A percentile compares a stretch with the other conserved stretches of the same genome.
Evolutionary conservation across 2,797 vertebrate genomes (phyloP).

Genomic region (Rhinichthys osculus): DNA sequence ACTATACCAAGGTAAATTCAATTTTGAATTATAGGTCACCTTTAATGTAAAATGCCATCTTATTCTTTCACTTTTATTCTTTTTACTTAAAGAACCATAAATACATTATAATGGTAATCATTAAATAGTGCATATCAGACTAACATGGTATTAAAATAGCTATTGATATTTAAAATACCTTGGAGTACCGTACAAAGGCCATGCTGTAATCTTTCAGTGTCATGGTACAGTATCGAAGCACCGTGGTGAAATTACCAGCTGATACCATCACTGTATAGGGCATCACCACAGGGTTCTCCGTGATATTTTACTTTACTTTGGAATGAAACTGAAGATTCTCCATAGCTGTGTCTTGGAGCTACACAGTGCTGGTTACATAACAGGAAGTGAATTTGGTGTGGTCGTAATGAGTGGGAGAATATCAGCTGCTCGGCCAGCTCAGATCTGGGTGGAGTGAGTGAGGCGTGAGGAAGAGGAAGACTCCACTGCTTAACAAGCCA

Average conservation of each 20-base stretch:
- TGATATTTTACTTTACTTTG: neutral
- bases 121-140: neutral
- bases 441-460: slow-evolving; percentile 47
- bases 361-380: slow-evolving; percentile 52
- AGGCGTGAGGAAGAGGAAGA: slow-evolving; percentile 49
- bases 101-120: neutral
- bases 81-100: neutral
- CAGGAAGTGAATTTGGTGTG: slow-evolving; percentile 46
- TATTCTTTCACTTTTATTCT: neutral
- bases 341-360: slow-evolving; percentile 34
- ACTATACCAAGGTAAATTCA: too few species aligned
- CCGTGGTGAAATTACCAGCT: neutral
- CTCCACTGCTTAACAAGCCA: slow-evolving; percentile 57
- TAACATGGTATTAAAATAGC: neutral
- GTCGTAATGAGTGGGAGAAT: slow-evolving; percentile 44
- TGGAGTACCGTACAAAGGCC: neutral
- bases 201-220: neutral
- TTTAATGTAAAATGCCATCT: neutral
- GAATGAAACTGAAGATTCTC: slow-evolving; percentile 4
- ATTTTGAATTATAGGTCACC: too few species aligned
- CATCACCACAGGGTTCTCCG: neutral
- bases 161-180: neutral
- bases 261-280: neutral
- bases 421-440: slow-evolving; percentile 42
- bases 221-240: neutral